Conservation (phyloP, 1,140 invertebrate species). For the Melanaphis sacchari region DNA sequence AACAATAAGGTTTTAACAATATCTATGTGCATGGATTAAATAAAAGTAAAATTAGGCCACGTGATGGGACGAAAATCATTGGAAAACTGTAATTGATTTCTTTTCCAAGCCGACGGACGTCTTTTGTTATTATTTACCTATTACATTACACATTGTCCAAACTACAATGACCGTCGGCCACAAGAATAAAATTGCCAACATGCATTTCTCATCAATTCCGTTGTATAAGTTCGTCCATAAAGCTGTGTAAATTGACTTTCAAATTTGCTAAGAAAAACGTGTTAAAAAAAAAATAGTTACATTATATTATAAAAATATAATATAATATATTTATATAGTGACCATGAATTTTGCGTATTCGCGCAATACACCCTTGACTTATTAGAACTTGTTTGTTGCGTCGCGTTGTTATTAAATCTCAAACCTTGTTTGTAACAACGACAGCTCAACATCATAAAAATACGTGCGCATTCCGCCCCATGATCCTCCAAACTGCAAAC, state of each 20-base stretch:
- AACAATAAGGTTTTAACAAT: not conserved
- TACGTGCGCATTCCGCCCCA: not conserved
- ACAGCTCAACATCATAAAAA: constrained; percentile 34
- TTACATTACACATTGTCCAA: not conserved
- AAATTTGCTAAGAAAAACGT: not conserved
- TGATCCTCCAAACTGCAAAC: constrained; percentile 4
- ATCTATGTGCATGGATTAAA: not conserved
- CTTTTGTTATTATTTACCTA: not conserved
- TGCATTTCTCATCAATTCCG: not conserved
- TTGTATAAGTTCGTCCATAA: not conserved
- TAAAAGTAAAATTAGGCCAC: not conserved
- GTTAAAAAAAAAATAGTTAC: not conserved
- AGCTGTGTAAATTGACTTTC: not conserved
- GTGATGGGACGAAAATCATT: not conserved
- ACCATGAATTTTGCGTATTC: constrained; percentile 31
- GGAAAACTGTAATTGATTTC: not conserved
- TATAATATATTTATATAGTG: not conserved
- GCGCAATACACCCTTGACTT: constrained; percentile 46
- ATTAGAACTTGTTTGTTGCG: constrained; percentile 24
- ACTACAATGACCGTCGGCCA: not conserved
- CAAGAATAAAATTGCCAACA: not conserved
- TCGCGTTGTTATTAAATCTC: constrained; percentile 19
- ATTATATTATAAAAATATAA: not conserved
- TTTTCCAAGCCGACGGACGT: not conserved
- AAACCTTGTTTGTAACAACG: constrained; percentile 24